Evolutionary conservation across 53 echinoderm and acorn worm species (phyloP), one percentile per base, ranked within the genome.

Genomic region (Antedon mediterranea): DNA sequence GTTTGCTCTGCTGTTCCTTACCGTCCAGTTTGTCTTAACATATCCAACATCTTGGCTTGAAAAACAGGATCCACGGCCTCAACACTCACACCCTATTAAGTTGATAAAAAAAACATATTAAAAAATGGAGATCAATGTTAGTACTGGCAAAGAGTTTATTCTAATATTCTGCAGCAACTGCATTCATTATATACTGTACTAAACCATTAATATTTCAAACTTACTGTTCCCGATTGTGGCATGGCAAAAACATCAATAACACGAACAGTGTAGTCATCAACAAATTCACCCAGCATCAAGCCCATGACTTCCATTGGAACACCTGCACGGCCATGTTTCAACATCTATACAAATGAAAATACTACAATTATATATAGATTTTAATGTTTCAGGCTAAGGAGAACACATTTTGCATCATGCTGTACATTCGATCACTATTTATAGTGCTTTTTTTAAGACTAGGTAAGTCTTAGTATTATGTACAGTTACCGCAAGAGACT

Each of bases 281-380:
- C 97, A 88, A 95, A 95, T 37, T 95, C 97, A 44, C 97, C 97
- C 77, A 95, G 75, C 97, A 95, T 95, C 78, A 95, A 78, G 42
- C 97, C 97, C 97, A 95, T 95, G 4, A 95, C 97, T 74, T 95
- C 97, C 97, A 95, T 95, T 0, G 97, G 97, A 34, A 95, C 97
- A 75, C 97, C 95, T 75, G 95, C 95, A 81, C 95, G 75, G 0
- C 95, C 95, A 86, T 95, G 95, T 80, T 95, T 95, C 81, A 95
- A 71, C 95, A 95, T 95, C 95, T 95, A n/a, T n/a, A n/a, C n/a
- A n/a, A n/a, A n/a, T n/a, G n/a, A n/a, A n/a, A n/a, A n/a, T n/a
- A n/a, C n/a, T n/a, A n/a, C n/a, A n/a, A n/a, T n/a, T n/a, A n/a
- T n/a, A n/a, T n/a, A n/a, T n/a, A n/a, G n/a, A n/a, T n/a, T n/a